phyloP scores from a whole-genome alignment of 2,888 invertebrate species.

The Drosophila melanosoma region DNA sequence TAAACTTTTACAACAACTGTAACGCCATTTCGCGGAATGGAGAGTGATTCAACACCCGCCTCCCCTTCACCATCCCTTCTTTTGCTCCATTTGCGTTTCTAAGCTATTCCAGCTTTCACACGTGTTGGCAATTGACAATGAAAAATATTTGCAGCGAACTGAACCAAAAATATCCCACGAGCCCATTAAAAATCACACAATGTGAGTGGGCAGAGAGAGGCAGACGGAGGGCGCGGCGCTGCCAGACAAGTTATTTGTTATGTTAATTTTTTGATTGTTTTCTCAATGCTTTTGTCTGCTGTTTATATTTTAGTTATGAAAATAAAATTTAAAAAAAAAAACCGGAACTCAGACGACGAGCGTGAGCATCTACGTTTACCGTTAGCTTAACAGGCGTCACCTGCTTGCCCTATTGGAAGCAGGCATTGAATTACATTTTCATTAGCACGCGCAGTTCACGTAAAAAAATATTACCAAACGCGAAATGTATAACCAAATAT shows the following conservation, averaged over 20 bases:
- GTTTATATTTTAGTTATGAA: constrained; percentile 16
- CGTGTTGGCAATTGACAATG: constrained; percentile 74
- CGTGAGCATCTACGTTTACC: constrained; percentile 35
- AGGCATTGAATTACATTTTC: constrained; percentile 72
- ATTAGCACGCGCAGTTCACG: constrained; percentile 56
- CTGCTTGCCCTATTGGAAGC: constrained; percentile 38
- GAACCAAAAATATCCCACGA: constrained; percentile 57
- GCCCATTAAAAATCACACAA: constrained; percentile 61
- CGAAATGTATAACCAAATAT: constrained; percentile 50
- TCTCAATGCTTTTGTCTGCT: constrained; percentile 44
- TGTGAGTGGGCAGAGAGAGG: constrained; percentile 10
- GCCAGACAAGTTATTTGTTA: constrained; percentile 59
- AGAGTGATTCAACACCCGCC: constrained; percentile 8
- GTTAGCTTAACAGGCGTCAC: constrained; percentile 48
- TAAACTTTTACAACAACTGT: constrained; percentile 23
- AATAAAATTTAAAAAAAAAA: constrained; percentile 55
- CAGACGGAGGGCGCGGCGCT: background rate
- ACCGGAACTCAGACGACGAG: constrained; percentile 59
- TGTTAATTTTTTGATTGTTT: constrained; percentile 73
- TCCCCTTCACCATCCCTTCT: background rate
- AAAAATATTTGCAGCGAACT: constrained; percentile 46
- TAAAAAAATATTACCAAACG: constrained; percentile 32
- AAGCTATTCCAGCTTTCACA: constrained; percentile 54
- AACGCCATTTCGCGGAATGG: constrained; percentile 17
- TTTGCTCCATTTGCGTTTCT: constrained; percentile 27